Evolutionary conservation across 2,888 invertebrate species (phyloP).

Genomic region (Elgonia sp.): DNA sequence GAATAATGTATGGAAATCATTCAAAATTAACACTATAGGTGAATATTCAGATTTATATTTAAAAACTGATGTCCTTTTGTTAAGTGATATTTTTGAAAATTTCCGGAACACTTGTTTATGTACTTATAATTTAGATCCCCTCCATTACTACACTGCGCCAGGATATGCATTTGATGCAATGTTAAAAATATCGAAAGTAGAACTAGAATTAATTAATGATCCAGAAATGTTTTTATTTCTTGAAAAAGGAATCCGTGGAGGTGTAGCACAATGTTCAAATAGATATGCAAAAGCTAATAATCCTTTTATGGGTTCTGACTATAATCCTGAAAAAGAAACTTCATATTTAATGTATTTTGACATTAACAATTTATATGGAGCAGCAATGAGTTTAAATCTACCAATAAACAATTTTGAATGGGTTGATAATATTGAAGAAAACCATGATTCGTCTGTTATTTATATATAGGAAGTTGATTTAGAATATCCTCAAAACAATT

Average conservation of each 20-base stretch:
- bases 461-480: conserved; percentile 34
- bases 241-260: conserved; percentile 25
- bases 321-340: background rate
- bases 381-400: conserved; percentile 19
- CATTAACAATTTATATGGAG: conserved; percentile 36
- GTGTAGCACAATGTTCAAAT: background rate
- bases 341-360: conserved; percentile 30
- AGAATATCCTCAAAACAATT: conserved; percentile 21
- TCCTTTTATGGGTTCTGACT: conserved; percentile 10
- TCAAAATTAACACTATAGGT: conserved; percentile 34
- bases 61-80: conserved; percentile 17
- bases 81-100: conserved; percentile 45
- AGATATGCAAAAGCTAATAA: conserved; percentile 36
- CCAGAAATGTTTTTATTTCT: conserved; percentile 37
- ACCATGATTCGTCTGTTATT: background rate
- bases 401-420: conserved; percentile 29
- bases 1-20: conserved; percentile 26
- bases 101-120: conserved; percentile 31
- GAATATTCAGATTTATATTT: conserved; percentile 37
- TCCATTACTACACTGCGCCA: conserved; percentile 38
- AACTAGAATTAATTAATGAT: conserved; percentile 34
- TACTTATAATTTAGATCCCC: conserved; percentile 39
- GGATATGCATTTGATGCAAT: conserved; percentile 38
- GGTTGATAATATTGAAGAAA: conserved; percentile 20
- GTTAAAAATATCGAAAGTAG: conserved; percentile 37